Percentiles rank a stretch among this genome's conserved stretches.
These are phyloP conservation scores for Platycheirus albimanus DNA, from an alignment of 2,888 invertebrate species.

Conservation along the genomic window DNA sequence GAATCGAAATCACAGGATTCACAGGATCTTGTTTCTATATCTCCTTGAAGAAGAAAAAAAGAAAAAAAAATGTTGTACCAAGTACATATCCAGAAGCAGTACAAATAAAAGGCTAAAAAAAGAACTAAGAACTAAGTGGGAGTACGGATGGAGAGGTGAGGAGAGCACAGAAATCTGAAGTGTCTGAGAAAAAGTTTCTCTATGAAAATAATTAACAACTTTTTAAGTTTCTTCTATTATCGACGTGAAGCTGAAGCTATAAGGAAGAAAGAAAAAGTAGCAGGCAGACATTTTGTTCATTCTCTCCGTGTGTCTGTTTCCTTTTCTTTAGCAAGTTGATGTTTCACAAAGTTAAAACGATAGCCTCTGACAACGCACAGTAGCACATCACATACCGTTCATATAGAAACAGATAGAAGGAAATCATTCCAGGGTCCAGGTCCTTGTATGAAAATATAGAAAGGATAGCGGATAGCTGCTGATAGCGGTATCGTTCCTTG, in stretches of 20 bases:
- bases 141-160: no score
- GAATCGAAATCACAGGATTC: slow-evolving; percentile 61
- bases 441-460: no score
- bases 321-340: slow-evolving; percentile 19
- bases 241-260: slow-evolving; percentile 46
- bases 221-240: slow-evolving; percentile 67
- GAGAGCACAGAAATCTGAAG: slow-evolving; percentile 61
- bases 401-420: not conserved
- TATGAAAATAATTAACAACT: slow-evolving; percentile 71
- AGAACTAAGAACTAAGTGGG: slow-evolving; percentile 2
- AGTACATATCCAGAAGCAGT: slow-evolving; percentile 25
- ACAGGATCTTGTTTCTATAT: slow-evolving; percentile 48
- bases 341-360: slow-evolving; percentile 56
- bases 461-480: no score
- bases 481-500: no score
- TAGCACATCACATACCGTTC: no score
- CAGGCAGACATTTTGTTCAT: slow-evolving; percentile 36
- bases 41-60: slow-evolving; percentile 13
- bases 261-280: not conserved
- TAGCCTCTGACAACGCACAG: slow-evolving; percentile 16
- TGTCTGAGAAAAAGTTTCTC: slow-evolving; percentile 67
- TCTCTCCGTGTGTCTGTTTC: not conserved
- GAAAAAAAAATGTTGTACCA: slow-evolving; percentile 12
- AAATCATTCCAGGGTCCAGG: not conserved
- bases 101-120: not conserved